Base-by-base conservation (phyloP, 2,113 vertebrate species). In the Butorides virescens region DNA sequence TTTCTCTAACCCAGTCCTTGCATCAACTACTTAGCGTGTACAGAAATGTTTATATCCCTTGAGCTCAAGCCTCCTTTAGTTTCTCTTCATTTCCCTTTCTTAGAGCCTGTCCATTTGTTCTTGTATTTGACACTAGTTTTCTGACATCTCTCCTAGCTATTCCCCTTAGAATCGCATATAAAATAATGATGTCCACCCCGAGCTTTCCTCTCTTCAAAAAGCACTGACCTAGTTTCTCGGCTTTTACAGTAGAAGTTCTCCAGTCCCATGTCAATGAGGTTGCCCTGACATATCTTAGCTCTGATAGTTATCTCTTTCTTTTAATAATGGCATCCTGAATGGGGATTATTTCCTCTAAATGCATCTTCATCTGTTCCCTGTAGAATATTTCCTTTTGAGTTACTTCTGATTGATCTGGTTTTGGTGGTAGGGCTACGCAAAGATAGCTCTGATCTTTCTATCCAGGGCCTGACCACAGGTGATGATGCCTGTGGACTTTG, bases 101-200 rank as follows among this genome's bases (percentile, higher is more conserved):
- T 83, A 95, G 81, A 94, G 87, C 67, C 82, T 71, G 88, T 81
- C 88, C 91, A 96, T 95, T 96, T 97, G 92, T 95, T 96, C 94
- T 89, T 92, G 80, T 80, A 76, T 95, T 88, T 96, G 90, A 96
- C 83, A 87, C 95, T 72, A 88, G 93, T 94, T 95, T 97, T 95
- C 91, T 95, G 95, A 96, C 95, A 94, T 90, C 61, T 96, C 94
- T 96, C 81, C 92, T 88, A 89, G 92, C 74, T 97, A 79, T 96
- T 97, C 95, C 92, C 90, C 88, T 96, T 84, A 97, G 97, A 96
- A 96, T 87, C 36, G 0, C 67, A 50, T 96, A 93, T 97, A 95
- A 97, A 97, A 97, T 97, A 95, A 97, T 95, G 92, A 97, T 92
- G 95, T 97, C 96, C 96, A 97, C 75, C 94, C 96, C 90, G 92